Base-by-base conservation (phyloP, 2,888 invertebrate genomes). In the Pocota personata region DNA sequence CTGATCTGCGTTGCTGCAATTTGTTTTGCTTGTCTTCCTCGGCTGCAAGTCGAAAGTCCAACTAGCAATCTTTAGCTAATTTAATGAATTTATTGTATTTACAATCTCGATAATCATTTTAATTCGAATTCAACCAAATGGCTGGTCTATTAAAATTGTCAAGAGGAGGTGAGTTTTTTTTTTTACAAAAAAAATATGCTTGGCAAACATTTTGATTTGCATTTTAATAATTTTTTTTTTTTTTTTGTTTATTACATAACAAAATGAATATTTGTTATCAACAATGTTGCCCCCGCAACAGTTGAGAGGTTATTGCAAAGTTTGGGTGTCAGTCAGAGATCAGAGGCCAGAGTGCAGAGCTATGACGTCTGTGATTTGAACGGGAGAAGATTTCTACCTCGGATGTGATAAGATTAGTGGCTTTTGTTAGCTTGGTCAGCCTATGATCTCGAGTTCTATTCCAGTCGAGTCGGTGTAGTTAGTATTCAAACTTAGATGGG, bases 41-140 rank as follows among this genome's bases (percentile, higher is more conserved):
- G 43, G 8, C 2, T 6, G 48, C 76, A 82, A 88, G 89, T 90
- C 90, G 88, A 90, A 90, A 90, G 90, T 90, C 89, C 91, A 90
- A 90, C 88, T 88, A 0, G 19, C 30, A n/a, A 58, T 43, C 19
- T n/a, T 21, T 66, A 50, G 27, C 12, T 24, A 55, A 60, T 62
- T 78, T 67, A 7, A 77, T 69, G 58, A 77, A 35, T 64, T 62
- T 30, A 12, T n/a, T 19, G 35, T 37, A 32, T 46, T 24, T 58
- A 7, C 30, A 14, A 40, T 21, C 48, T 30, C 3, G 16, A 50
- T 50, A 64, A 48, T 30, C 19, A 69, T 8, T 16, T 50, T n/a
- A 21, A 55, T 40, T 62, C 57, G 1, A 62, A 14, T 30, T 21
- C 24, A 57, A 52, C 14, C n/a, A 62, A 67, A 87, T 84, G 82